These are phyloP conservation scores for Premnoplex brunnescens DNA, from an alignment of 2,797 vertebrate species.

Conservation along the genomic window DNA sequence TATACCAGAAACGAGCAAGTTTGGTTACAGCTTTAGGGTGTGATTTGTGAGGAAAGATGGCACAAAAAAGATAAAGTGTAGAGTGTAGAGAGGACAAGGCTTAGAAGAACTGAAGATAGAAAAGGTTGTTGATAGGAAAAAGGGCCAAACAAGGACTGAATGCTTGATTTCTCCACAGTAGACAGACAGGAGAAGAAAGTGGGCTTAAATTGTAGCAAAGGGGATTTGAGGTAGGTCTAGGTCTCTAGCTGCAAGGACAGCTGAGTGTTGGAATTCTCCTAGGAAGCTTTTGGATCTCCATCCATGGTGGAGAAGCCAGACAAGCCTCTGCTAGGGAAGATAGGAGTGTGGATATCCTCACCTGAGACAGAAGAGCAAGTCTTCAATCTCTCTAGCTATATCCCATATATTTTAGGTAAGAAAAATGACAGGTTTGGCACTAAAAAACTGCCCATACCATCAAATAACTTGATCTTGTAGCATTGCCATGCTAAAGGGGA, in stretches of 20 bases:
- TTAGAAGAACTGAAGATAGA: not conserved
- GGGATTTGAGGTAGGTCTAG: not conserved
- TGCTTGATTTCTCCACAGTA: rapidly evolving
- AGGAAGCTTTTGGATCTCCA: not conserved
- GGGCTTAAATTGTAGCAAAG: not conserved
- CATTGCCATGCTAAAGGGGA: rapidly evolving
- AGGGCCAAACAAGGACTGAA: not conserved
- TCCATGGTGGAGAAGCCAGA: not conserved
- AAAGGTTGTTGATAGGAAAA: not conserved
- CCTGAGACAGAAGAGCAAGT: not conserved
- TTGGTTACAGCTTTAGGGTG: rapidly evolving
- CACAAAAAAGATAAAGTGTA: rapidly evolving
- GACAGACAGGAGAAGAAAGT: not conserved
- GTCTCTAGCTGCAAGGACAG: not conserved
- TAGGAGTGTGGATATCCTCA: rapidly evolving
- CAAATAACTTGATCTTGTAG: not conserved
- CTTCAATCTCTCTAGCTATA: not conserved
- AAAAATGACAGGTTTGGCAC: not conserved
- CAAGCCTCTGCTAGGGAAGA: not conserved
- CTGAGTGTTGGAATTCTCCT: not conserved
- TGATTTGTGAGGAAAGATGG: not conserved
- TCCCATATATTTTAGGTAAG: not conserved
- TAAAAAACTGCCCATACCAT: not conserved
- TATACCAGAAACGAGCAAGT: not conserved
- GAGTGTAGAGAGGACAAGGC: not conserved